Conservation (phyloP, 2,113 vertebrate genomes). For the Hippoglossus stenolepis region DNA sequence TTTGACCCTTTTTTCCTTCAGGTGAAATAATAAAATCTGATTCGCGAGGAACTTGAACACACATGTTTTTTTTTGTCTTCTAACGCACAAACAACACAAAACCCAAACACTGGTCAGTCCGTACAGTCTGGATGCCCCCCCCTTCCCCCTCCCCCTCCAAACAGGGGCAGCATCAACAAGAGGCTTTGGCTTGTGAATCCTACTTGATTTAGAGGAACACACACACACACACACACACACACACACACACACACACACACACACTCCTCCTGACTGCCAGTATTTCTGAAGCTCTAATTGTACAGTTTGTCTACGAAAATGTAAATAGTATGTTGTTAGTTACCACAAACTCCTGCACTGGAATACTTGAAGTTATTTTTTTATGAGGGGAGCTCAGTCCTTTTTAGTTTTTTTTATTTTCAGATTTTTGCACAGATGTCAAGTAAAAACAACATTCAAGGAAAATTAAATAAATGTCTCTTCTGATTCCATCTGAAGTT, state of each 20-base stretch:
- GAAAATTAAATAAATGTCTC: not conserved
- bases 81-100: not conserved
- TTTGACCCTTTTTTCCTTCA: conserved; percentile 2
- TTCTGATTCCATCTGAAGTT: not conserved
- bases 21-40: not conserved
- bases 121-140: conserved; percentile 8
- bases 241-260: conserved; percentile 15
- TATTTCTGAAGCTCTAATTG: conserved; percentile 84
- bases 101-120: not conserved
- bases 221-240: conserved; percentile 20
- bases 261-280: conserved; percentile 35
- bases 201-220: not conserved
- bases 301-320: conserved; percentile 77
- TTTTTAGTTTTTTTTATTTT: not conserved
- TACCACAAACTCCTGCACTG: conserved; percentile 76
- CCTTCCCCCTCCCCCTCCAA: not conserved
- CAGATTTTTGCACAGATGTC: no score
- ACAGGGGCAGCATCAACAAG: conserved; percentile 9
- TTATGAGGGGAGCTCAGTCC: not conserved
- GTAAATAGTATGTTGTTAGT: conserved; percentile 72
- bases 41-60: not conserved
- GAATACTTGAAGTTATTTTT: conserved; percentile 68
- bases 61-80: not conserved
- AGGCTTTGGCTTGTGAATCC: conserved; percentile 42
- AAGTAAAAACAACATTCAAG: not conserved